phyloP scores from a whole-genome alignment of 35 echinoderm and acorn worm species.

The Nesometra sesokonis region DNA sequence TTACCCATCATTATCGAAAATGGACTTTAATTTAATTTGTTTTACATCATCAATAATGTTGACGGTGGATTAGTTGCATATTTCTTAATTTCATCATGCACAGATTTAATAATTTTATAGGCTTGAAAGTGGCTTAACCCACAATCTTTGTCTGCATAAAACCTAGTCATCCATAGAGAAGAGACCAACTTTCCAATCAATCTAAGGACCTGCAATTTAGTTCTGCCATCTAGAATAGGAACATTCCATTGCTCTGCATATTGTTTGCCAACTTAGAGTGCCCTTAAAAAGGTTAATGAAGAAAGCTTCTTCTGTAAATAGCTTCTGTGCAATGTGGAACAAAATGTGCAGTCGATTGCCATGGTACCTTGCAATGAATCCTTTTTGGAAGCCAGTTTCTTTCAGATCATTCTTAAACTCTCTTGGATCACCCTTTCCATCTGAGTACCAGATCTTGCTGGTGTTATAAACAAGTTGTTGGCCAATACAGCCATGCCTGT shows the following conservation, averaged over 20 bases:
- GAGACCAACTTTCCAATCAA: background rate
- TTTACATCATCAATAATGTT: too few species aligned
- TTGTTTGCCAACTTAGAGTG: background rate
- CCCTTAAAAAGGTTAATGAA: background rate
- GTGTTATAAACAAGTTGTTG: constrained; percentile 27
- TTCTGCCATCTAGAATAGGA: background rate
- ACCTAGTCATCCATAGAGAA: background rate
- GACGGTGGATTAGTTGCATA: too few species aligned
- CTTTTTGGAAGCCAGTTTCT: constrained; percentile 1
- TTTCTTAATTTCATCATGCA: background rate
- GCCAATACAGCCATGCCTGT: constrained; percentile 19
- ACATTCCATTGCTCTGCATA: background rate
- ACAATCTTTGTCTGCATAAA: background rate
- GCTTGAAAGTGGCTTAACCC: background rate
- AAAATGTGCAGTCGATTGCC: constrained; percentile 35
- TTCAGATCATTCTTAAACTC: constrained; percentile 23
- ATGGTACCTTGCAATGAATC: constrained; percentile 24
- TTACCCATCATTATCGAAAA: too few species aligned
- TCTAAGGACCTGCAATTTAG: background rate
- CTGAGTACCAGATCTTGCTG: constrained; percentile 28
- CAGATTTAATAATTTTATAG: background rate
- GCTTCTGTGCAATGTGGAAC: constrained; percentile 40
- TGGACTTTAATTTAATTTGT: too few species aligned
- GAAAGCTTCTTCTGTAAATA: background rate
- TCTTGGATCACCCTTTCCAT: constrained; percentile 45